Evolutionary conservation across 2,888 invertebrate genomes (phyloP).

Genomic region (Agonopterix arenella): DNA sequence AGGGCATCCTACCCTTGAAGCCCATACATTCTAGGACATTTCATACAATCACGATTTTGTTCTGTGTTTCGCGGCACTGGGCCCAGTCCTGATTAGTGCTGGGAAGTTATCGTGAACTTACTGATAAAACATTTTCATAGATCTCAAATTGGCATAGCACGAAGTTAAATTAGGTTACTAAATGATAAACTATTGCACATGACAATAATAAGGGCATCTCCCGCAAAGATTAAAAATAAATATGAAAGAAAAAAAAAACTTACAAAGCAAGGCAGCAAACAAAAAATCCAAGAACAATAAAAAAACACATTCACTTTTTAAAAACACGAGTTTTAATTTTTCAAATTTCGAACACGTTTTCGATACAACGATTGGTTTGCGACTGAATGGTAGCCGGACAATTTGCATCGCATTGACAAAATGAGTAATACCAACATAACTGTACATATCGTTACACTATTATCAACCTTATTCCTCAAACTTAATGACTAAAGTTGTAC

Average conservation of each 20-base stretch:
- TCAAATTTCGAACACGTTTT: slow-evolving; percentile 14
- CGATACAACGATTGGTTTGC: slow-evolving; percentile 21
- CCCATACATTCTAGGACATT: too few relatives aligned
- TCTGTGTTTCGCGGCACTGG: too few relatives aligned
- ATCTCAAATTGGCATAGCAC: too few relatives aligned
- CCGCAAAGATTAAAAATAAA: slow-evolving; percentile 1
- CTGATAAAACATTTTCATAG: too few relatives aligned
- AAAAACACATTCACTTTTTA: slow-evolving; percentile 3
- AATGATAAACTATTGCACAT: too few relatives aligned
- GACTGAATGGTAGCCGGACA: slow-evolving; percentile 16
- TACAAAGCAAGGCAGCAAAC: not conserved
- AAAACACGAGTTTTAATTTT: slow-evolving; percentile 9
- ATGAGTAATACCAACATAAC: not conserved
- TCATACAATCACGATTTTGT: too few relatives aligned
- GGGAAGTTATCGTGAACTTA: too few relatives aligned
- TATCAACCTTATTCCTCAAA: not conserved
- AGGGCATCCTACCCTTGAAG: too few relatives aligned
- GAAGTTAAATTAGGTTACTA: too few relatives aligned
- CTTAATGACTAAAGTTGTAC: not conserved
- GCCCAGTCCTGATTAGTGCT: too few relatives aligned
- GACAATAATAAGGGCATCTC: not conserved
- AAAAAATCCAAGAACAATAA: not conserved
- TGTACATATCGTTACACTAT: not conserved
- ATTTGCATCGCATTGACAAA: not conserved
- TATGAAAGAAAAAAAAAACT: slow-evolving; percentile 3